phyloP scores from a whole-genome alignment of 2,888 invertebrate genomes.

The Diploptera punctata region DNA sequence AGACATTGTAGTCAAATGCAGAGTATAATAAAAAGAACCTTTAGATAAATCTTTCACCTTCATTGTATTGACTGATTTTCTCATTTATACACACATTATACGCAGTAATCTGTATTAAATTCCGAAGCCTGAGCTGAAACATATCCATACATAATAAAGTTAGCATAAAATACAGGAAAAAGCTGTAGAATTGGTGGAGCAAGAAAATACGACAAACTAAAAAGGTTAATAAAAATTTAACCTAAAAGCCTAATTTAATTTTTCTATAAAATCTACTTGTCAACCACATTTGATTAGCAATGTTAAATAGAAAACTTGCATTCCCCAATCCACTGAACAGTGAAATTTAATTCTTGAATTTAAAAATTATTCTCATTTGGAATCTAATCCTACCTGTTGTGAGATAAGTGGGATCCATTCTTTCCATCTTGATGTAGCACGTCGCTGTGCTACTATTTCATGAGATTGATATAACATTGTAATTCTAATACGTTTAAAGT shows the following conservation, averaged over 20 bases:
- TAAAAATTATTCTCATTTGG: no score
- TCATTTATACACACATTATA: constrained; percentile 59
- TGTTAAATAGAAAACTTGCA: no score
- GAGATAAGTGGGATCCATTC: constrained; percentile 83
- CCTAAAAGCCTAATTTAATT: no score
- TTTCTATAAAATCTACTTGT: no score
- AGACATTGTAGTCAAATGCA: constrained; percentile 81
- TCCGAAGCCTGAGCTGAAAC: constrained; percentile 74
- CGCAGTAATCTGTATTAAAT: constrained; percentile 76
- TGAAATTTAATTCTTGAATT: no score
- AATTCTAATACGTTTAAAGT: not conserved
- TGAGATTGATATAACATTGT: constrained; percentile 20
- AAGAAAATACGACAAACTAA: no score
- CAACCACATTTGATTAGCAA: no score
- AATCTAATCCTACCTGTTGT: constrained; percentile 81
- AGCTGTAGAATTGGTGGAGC: no score
- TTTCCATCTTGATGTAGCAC: constrained; percentile 66
- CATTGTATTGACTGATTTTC: not conserved
- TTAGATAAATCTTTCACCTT: constrained; percentile 4
- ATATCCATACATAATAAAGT: constrained; percentile 2
- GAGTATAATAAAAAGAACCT: constrained; percentile 73
- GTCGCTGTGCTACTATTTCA: constrained; percentile 45
- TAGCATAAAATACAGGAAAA: no score
- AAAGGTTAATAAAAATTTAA: no score
- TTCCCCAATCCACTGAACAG: no score